Evolutionary conservation across 2,888 invertebrate genomes (phyloP).

Genomic region (Agonopterix heracliana): DNA sequence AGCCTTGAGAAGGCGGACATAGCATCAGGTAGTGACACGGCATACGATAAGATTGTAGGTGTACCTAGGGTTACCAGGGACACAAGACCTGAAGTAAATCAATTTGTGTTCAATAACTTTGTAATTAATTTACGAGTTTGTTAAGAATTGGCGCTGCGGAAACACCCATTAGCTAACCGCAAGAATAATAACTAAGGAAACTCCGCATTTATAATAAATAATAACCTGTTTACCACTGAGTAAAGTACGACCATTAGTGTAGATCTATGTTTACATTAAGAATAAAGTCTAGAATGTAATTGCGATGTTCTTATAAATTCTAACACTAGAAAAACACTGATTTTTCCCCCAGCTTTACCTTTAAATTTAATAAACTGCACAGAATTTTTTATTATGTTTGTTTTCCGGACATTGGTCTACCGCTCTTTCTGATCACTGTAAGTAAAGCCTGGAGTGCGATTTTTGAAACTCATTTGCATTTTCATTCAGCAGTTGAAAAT

Average conservation of each 20-base stretch:
- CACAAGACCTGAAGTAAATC: neutral
- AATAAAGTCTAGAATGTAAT: too few relatives aligned
- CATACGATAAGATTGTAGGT: slow-evolving; percentile 6
- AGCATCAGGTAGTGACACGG: slow-evolving; percentile 22
- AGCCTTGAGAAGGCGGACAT: slow-evolving; percentile 29
- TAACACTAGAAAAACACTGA: too few relatives aligned
- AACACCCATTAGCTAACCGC: neutral
- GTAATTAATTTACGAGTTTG: neutral
- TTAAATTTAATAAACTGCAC: too few relatives aligned
- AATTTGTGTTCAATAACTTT: too few relatives aligned
- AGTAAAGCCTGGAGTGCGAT: too few relatives aligned
- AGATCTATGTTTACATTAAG: neutral
- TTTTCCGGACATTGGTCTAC: too few relatives aligned
- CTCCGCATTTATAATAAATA: neutral
- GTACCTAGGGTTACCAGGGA: slow-evolving; percentile 20
- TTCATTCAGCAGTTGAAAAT: too few relatives aligned
- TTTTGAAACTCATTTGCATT: too few relatives aligned
- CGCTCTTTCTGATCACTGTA: too few relatives aligned
- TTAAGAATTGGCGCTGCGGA: neutral
- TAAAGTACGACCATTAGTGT: neutral
- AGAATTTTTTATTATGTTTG: too few relatives aligned
- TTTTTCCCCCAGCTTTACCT: too few relatives aligned
- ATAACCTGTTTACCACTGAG: neutral
- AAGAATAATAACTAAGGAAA: neutral
- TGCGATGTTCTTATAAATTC: too few relatives aligned